These are phyloP conservation scores for Cuniculus paca DNA, from an alignment of 2,797 vertebrate genomes.

Conservation along the genomic window DNA sequence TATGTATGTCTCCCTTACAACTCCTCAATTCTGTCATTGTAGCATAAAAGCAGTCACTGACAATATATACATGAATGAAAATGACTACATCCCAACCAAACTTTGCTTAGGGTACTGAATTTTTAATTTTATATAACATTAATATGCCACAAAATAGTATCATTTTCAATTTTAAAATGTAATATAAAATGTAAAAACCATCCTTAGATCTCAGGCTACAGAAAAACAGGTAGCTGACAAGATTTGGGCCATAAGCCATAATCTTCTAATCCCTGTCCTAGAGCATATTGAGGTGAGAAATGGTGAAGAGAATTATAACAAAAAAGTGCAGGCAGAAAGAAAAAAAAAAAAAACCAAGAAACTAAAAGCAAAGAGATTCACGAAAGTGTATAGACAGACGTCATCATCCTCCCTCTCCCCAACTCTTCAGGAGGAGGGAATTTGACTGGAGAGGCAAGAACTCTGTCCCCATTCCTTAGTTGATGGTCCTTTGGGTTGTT, in stretches of 20 bases:
- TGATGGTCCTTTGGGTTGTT: too few species aligned
- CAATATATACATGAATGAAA: neutral
- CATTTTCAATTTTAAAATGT: neutral
- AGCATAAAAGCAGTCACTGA: neutral
- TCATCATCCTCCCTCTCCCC: neutral
- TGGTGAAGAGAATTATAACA: neutral
- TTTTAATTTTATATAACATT: slow-evolving; percentile 27
- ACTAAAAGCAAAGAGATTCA: neutral
- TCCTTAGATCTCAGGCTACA: neutral
- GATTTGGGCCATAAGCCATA: neutral
- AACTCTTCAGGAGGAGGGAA: neutral
- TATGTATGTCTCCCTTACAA: neutral
- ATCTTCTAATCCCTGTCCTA: neutral
- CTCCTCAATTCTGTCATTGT: neutral
- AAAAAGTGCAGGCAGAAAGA: neutral
- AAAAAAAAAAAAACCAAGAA: neutral
- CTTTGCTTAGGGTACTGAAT: neutral
- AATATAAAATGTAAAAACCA: slow-evolving; percentile 16
- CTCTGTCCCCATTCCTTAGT: neutral
- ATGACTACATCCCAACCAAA: neutral
- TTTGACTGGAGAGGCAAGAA: neutral
- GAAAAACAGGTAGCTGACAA: neutral
- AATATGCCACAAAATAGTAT: neutral
- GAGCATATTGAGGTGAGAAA: neutral
- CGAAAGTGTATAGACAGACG: neutral